Evolutionary conservation across 1,140 invertebrate species (phyloP), one percentile per base, ranked within the genome.

Genomic region (Coenobita brevimanus): DNA sequence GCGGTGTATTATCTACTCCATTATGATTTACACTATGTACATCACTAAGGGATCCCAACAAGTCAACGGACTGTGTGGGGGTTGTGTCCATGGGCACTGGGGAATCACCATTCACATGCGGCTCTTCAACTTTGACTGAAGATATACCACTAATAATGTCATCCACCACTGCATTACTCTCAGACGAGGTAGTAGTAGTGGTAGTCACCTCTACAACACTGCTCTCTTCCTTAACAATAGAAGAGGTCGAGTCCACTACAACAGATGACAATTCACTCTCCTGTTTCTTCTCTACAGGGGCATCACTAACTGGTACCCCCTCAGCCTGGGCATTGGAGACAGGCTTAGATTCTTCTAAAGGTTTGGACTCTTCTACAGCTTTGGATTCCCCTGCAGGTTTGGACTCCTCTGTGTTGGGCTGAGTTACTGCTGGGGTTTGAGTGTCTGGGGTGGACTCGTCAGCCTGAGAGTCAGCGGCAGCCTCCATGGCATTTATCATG

Each of bases 21-120:
- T 90, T 90, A 54, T 85, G 83, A 82, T 89, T 89, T 71, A 83
- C 76, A 83, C 81, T 83, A 89, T 89, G 60, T 80, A 89, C 86
- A 85, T 88, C 89, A 71, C 88, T 90, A 75, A 90, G 64, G 41
- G 87, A 81, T 60, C 87, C 89, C 80, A 90, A 79, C 69, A 90
- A 80, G 57, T 90, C 89, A 50, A 90, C 88, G 13, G 86, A 80
- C 78, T 90, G 89, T 36, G 89, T 81, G 38, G 86, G 86, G 46
- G 89, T 90, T 17, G 75, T 89, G 76, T 90, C 89, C 85, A 88
- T 87, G 75, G 86, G 89, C 17, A 89, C 82, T 60, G 85, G 85
- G 73, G 87, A 75, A 73, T 90, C 88, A 24, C 89, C 89, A 80
- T 90, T 90, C 13, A 89, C 81, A 64, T 89, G 89, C 57, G 87